Percentiles rank a stretch among this genome's conserved stretches.
Evolutionary conservation across 1,140 invertebrate genomes (phyloP).

Genomic region (Aphaenogaster ashmeadi): DNA sequence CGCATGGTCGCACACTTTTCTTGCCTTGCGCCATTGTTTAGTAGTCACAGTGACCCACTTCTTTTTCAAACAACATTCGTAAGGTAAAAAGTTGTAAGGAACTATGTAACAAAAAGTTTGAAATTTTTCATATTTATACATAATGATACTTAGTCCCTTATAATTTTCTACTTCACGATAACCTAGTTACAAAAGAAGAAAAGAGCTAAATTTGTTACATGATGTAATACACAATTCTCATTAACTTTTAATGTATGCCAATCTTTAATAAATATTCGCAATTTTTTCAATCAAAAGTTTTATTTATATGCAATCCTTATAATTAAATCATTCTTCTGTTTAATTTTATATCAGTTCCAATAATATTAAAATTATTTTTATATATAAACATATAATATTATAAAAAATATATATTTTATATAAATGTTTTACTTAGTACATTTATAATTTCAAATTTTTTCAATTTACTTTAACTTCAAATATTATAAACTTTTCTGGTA

Average conservation of each 20-base stretch:
- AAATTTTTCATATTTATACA: constrained; percentile 9
- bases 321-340: neutral
- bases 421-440: no score
- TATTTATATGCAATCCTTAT: neutral
- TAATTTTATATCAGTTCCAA: neutral
- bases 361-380: neutral
- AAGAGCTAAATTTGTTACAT: neutral
- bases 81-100: neutral
- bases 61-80: constrained; percentile 33
- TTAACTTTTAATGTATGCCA: neutral
- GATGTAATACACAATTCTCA: neutral
- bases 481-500: no score
- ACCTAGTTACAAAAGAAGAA: neutral
- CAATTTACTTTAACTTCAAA: neutral
- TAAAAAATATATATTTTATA: no score
- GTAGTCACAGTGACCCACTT: constrained; percentile 38
- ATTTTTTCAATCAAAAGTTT: constrained; percentile 19
- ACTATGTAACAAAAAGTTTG: neutral
- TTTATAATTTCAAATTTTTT: no score
- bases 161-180: neutral
- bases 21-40: constrained; percentile 35
- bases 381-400: no score
- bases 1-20: constrained; percentile 40
- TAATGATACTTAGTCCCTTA: neutral
- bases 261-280: neutral